Evolutionary conservation across 2,797 vertebrate species (phyloP).

Genomic region (Caiman crocodilus): DNA sequence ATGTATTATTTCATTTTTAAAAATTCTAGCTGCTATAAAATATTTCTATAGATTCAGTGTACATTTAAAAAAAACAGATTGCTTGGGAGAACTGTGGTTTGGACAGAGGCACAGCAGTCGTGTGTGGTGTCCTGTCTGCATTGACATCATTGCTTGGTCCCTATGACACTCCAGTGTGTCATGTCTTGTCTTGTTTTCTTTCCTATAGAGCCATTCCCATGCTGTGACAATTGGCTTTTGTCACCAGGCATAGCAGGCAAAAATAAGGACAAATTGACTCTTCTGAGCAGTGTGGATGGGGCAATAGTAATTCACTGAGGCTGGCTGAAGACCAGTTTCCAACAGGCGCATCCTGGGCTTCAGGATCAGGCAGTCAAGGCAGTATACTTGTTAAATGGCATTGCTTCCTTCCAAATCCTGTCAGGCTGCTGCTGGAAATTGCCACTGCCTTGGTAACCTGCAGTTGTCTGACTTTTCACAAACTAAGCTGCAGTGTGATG

Average conservation of each 20-base stretch:
- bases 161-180: slow-evolving; percentile 11
- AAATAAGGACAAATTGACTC: background rate
- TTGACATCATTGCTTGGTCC: background rate
- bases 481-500: slow-evolving; percentile 14
- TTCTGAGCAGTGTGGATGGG: background rate
- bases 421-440: background rate
- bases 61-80: no score
- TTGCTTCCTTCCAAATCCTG: background rate
- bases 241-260: fast-evolving
- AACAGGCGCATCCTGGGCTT: fast-evolving
- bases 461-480: background rate
- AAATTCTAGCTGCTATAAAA: background rate
- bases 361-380: background rate
- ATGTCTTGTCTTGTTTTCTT: background rate
- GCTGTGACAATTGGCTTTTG: background rate
- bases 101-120: background rate
- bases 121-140: fast-evolving
- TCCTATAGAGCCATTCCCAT: background rate
- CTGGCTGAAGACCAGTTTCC: background rate
- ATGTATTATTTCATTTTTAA: background rate
- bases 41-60: background rate
- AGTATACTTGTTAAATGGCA: background rate
- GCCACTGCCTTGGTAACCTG: background rate
- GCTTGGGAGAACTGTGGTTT: background rate
- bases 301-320: background rate